Conservation (phyloP, 1,140 invertebrate genomes). For the Chlorops oryzae region DNA sequence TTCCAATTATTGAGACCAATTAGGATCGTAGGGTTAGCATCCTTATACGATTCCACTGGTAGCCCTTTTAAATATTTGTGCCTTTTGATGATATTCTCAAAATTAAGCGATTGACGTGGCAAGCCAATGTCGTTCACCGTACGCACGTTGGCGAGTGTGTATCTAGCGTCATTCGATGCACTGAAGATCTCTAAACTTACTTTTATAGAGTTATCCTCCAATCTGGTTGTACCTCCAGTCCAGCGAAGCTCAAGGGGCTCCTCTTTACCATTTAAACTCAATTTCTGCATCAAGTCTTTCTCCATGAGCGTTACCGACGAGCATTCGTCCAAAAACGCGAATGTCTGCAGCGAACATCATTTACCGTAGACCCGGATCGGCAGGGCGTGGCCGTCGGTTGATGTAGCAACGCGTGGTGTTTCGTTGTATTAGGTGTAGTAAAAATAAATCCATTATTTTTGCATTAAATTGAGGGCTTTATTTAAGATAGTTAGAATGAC, state of each 20-base stretch:
- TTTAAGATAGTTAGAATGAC: no score
- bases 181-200: not conserved
- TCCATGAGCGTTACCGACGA: slow-evolving; percentile 2
- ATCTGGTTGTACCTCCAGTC: not conserved
- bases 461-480: no score
- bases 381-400: no score
- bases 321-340: slow-evolving; percentile 6
- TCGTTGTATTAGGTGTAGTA: no score
- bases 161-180: not conserved
- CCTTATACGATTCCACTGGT: not conserved
- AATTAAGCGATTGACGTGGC: no score
- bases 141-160: not conserved
- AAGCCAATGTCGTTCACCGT: no score
- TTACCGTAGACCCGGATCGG: no score
- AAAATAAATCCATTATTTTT: no score
- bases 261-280: not conserved
- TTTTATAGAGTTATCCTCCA: not conserved
- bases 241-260: not conserved
- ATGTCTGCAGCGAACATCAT: no score
- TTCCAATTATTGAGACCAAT: slow-evolving; percentile 8
- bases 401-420: no score
- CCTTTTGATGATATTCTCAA: no score
- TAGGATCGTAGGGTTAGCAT: not conserved
- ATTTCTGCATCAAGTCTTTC: not conserved
- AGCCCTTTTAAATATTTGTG: not conserved